Evolutionary conservation across 2,113 vertebrate species (phyloP).

Genomic region (Gadus chalcogrammus): DNA sequence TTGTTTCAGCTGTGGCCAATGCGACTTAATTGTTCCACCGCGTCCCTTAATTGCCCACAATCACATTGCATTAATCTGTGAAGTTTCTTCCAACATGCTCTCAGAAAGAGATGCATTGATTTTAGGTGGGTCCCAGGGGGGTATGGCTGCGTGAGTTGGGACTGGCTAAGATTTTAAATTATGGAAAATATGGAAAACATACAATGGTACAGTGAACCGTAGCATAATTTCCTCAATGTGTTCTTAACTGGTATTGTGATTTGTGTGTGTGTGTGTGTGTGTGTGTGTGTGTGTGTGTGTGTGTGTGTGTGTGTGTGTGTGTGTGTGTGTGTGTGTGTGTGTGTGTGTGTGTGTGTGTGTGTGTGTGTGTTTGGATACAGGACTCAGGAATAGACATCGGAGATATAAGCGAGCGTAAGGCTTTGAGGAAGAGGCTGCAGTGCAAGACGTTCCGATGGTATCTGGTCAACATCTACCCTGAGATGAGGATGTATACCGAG

Average conservation of each 20-base stretch:
- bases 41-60: too few relatives aligned
- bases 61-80: too few relatives aligned
- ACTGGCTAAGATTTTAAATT: too few relatives aligned
- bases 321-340: slow-evolving; percentile 18
- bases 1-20: too few relatives aligned
- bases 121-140: too few relatives aligned
- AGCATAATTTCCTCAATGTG: slow-evolving; percentile 16
- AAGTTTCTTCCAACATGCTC: too few relatives aligned
- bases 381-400: slow-evolving; percentile 96
- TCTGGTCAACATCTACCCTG: slow-evolving; percentile 94
- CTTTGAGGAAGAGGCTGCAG: slow-evolving; percentile 90
- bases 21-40: too few relatives aligned
- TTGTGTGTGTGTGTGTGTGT: slow-evolving; percentile 27
- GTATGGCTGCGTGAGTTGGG: too few relatives aligned
- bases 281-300: slow-evolving; percentile 16
- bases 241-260: not conserved
- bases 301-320: slow-evolving; percentile 18
- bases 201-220: slow-evolving; percentile 19
- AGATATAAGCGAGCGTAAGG: slow-evolving; percentile 90
- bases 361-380: slow-evolving; percentile 61
- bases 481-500: slow-evolving; percentile 97
- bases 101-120: too few relatives aligned
- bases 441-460: slow-evolving; percentile 99
- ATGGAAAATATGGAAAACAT: too few relatives aligned
- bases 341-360: slow-evolving; percentile 15